phyloP scores from a whole-genome alignment of 2,797 vertebrate genomes.

The Xiphophorus birchmanni region DNA sequence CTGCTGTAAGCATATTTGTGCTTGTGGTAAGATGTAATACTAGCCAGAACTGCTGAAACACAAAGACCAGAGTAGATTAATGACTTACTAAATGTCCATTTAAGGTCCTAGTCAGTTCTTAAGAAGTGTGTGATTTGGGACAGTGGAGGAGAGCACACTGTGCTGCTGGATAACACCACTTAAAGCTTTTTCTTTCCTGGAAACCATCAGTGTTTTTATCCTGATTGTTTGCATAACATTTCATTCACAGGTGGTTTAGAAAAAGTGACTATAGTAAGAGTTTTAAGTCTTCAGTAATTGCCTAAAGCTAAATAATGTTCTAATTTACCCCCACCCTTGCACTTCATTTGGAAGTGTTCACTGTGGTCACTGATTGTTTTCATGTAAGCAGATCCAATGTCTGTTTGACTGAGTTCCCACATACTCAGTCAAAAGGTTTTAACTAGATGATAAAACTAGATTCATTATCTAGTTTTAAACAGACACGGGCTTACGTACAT shows the following conservation, averaged over 20 bases:
- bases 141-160: conserved; percentile 12
- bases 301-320: background rate
- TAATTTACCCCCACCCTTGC: background rate
- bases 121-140: conserved; percentile 13
- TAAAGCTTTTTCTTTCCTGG: background rate
- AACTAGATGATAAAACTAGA: too few species aligned
- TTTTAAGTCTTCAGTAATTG: background rate
- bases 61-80: conserved; percentile 45
- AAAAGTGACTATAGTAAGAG: background rate
- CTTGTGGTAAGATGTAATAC: conserved; percentile 43
- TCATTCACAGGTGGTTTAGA: background rate
- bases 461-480: background rate
- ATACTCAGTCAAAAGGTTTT: background rate
- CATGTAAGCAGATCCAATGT: background rate
- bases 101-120: conserved; percentile 39
- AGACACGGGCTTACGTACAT: background rate
- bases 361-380: background rate
- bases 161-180: background rate
- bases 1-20: conserved; percentile 30
- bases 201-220: conserved; percentile 6
- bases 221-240: background rate
- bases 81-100: conserved; percentile 42
- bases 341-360: background rate
- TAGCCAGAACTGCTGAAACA: conserved; percentile 41
- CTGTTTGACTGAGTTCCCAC: background rate